These are phyloP conservation scores for Holothuria leucospilota DNA, from an alignment of 53 echinoderm and acorn worm genomes.

Conservation along the genomic window DNA sequence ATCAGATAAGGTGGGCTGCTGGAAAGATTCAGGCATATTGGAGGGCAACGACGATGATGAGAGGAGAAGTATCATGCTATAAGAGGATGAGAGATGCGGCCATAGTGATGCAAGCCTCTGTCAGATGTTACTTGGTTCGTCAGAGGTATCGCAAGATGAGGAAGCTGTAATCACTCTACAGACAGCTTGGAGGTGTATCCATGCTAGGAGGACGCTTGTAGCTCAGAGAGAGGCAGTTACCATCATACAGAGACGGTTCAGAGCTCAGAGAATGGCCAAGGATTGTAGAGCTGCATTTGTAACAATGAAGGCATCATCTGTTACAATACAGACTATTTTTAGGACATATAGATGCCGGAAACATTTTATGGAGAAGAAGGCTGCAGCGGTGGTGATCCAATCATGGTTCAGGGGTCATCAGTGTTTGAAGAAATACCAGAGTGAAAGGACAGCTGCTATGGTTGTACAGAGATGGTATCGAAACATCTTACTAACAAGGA, in stretches of 20 bases:
- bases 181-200: slow-evolving; percentile 62
- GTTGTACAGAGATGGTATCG: slow-evolving; percentile 45
- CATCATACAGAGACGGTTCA: slow-evolving; percentile 70
- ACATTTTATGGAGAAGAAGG: slow-evolving; percentile 50
- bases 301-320: slow-evolving; percentile 60
- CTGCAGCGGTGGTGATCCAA: slow-evolving; percentile 75
- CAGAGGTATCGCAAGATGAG: slow-evolving; percentile 47
- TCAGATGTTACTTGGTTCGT: slow-evolving; percentile 60
- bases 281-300: slow-evolving; percentile 24
- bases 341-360: slow-evolving; percentile 54
- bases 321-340: slow-evolving; percentile 61
- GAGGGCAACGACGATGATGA: slow-evolving; percentile 61
- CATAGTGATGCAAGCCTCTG: slow-evolving; percentile 65
- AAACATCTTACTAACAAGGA: slow-evolving; percentile 25
- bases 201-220: slow-evolving; percentile 43
- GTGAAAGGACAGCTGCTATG: slow-evolving; percentile 30
- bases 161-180: slow-evolving; percentile 66
- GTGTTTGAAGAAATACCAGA: neutral
- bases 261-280: slow-evolving; percentile 53
- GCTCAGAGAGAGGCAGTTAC: slow-evolving; percentile 53
- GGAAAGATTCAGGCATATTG: slow-evolving; percentile 66
- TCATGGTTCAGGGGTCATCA: slow-evolving; percentile 60
- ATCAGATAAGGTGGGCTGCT: slow-evolving; percentile 49
- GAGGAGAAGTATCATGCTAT: neutral
- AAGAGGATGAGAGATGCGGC: slow-evolving; percentile 40